Percentiles rank a stretch among this genome's conserved stretches.
Evolutionary conservation across 1,140 invertebrate species (phyloP).

Genomic region (Gonioctena quinquepunctata): DNA sequence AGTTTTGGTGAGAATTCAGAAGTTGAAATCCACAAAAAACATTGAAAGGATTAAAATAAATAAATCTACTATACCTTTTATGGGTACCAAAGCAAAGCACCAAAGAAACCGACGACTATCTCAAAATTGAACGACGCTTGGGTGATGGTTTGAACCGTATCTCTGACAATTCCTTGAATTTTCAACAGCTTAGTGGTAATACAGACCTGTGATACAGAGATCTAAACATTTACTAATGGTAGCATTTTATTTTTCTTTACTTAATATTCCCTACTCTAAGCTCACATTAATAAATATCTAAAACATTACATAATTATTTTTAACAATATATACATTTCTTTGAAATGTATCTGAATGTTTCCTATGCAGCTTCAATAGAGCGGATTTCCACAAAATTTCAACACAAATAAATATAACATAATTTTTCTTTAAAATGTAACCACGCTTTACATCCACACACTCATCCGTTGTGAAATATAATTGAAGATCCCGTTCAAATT

Average conservation of each 20-base stretch:
- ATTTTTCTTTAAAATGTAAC: neutral
- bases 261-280: slow-evolving; percentile 39
- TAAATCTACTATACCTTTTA: neutral
- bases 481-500: too few species aligned
- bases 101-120: slow-evolving; percentile 7
- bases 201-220: slow-evolving; percentile 41
- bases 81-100: neutral
- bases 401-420: slow-evolving; percentile 8
- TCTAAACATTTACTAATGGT: slow-evolving; percentile 47
- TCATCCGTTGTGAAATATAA: neutral
- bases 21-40: too few species aligned
- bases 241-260: slow-evolving; percentile 34
- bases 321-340: slow-evolving; percentile 51
- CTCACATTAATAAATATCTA: slow-evolving; percentile 54
- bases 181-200: slow-evolving; percentile 38
- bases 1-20: too few species aligned
- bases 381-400: slow-evolving; percentile 11
- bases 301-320: slow-evolving; percentile 46
- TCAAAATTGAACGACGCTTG: slow-evolving; percentile 23
- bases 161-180: slow-evolving; percentile 24
- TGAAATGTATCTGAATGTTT: slow-evolving; percentile 46
- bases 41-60: neutral
- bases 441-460: neutral
- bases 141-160: slow-evolving; percentile 25
- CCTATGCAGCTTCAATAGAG: slow-evolving; percentile 17